Percentiles rank a stretch among this genome's conserved stretches.
phyloP scores from a whole-genome alignment of 1,140 invertebrate species.

The Rhopalosiphum padi region DNA sequence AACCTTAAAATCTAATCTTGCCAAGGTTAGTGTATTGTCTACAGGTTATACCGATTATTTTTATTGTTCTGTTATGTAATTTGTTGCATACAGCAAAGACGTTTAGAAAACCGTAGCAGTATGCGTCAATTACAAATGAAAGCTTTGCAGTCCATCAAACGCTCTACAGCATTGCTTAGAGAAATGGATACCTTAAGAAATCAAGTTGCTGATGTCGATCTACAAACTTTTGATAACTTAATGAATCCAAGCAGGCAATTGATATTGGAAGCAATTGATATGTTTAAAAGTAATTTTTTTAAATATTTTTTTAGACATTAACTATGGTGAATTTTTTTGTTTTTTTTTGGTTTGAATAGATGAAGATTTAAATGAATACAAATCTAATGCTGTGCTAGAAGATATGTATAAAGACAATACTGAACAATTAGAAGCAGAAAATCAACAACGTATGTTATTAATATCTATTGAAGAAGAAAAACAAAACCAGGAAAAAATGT shows the following conservation, averaged over 20 bases:
- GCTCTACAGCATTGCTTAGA: slow-evolving; percentile 2
- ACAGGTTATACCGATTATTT: not conserved
- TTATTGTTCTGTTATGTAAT: not conserved
- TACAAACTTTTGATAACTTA: slow-evolving; percentile 1
- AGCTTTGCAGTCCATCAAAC: slow-evolving; percentile 43
- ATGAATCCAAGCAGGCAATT: slow-evolving; percentile 30
- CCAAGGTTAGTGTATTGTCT: slow-evolving; percentile 12
- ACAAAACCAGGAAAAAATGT: slow-evolving; percentile 47
- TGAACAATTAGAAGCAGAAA: slow-evolving; percentile 1
- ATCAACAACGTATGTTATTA: slow-evolving; percentile 23
- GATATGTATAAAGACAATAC: not conserved
- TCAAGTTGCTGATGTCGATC: slow-evolving; percentile 29
- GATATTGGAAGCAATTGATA: slow-evolving; percentile 36
- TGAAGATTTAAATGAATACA: slow-evolving; percentile 48
- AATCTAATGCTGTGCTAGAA: not conserved
- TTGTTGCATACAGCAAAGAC: slow-evolving; percentile 24
- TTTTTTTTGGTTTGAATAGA: not conserved
- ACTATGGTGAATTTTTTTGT: not conserved
- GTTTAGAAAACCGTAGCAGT: slow-evolving; percentile 34
- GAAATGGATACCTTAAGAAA: slow-evolving; percentile 52
- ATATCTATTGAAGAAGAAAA: slow-evolving; percentile 40
- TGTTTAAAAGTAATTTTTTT: slow-evolving; percentile 48
- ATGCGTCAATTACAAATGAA: slow-evolving; percentile 47
- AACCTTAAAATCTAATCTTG: slow-evolving; percentile 22
- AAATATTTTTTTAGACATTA: not conserved